Base-by-base conservation (phyloP, 1,140 invertebrate genomes). In the Tyrophagus putrescentiae region DNA sequence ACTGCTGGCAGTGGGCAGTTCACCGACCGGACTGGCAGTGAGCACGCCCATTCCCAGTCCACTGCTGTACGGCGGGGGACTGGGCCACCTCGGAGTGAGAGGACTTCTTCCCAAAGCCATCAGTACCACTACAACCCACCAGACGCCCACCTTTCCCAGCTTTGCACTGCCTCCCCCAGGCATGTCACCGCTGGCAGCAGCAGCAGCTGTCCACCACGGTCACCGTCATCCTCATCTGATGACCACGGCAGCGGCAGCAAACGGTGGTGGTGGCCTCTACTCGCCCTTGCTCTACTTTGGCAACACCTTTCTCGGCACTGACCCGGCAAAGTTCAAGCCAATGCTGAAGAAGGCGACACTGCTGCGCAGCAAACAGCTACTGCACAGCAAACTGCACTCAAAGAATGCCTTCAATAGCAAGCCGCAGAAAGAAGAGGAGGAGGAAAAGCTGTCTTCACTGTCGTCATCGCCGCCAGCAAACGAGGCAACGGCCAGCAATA, bases 331-430 rank as follows among this genome's bases (percentile, higher is more conserved):
- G 31, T 48, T 48, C 31, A 48, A 9, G 45, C 45, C 45, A 9
- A 25, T 48, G 18, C 7, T 48, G 7, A 48, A 48, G 45, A 48
- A 48, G 21, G 36, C 36, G 13, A 39, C 13, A 13, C 21, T 39
- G 13, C 36, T 39, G n/a, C n/a, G n/a, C n/a, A n/a, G n/a, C n/a
- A n/a, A n/a, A n/a, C n/a, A n/a, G n/a, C n/a, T n/a, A n/a, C n/a
- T n/a, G n/a, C n/a, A n/a, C 36, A 48, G 7, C 21, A 48, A 48
- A 48, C 45, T 7, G 9, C 23, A 21, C 23, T 18, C 7, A 29
- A 48, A 48, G 45, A 48, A 48, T 48, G 45, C 45, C 21, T 48
- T 48, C 45, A 48, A 48, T 29, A 7, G 7, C 23, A 48, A 48
- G 45, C 45, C 13, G 45, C 45, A 7, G 23, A 42, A 42, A 21